Evolutionary conservation across 2,888 invertebrate species (phyloP).

Genomic region (Emmelina monodactyla): DNA sequence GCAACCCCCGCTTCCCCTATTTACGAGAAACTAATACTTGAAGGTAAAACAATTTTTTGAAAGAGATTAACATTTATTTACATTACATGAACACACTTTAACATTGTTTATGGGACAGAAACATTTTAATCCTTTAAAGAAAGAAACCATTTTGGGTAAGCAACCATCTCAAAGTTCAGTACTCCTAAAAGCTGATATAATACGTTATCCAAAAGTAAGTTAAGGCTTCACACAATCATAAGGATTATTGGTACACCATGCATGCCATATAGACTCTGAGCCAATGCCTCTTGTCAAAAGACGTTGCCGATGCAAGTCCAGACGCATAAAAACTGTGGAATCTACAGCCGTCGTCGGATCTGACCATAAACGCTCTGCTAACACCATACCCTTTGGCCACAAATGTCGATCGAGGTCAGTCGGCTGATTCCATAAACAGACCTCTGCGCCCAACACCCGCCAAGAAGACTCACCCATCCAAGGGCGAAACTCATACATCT

Average conservation of each 20-base stretch:
- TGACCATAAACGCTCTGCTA: conserved; percentile 82
- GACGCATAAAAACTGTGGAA: conserved; percentile 72
- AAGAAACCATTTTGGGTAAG: no score
- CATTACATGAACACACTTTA: no score
- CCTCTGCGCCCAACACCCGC: conserved; percentile 75
- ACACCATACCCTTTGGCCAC: conserved; percentile 83
- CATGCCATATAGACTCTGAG: conserved; percentile 79
- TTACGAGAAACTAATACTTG: no score
- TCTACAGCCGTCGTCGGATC: conserved; percentile 60
- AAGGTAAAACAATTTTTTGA: no score
- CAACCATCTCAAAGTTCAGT: no score
- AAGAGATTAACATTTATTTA: no score
- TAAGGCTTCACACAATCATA: conserved; percentile 76
- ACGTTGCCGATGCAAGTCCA: conserved; percentile 72
- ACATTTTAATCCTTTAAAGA: no score
- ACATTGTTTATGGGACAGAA: no score
- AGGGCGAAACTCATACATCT: conserved; percentile 82
- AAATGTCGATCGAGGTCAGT: conserved; percentile 78
- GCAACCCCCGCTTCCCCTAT: no score
- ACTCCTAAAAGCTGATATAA: no score
- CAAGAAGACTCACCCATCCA: conserved; percentile 62
- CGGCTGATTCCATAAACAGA: conserved; percentile 88
- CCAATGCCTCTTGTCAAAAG: conserved; percentile 69
- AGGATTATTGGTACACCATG: conserved; percentile 80
- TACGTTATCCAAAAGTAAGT: conserved; percentile 14